Percentiles rank a stretch among this genome's conserved stretches.
Conservation (phyloP, 37 sponge, comb jelly and placozoan genomes). For the Halisarca cf. caerulea region DNA sequence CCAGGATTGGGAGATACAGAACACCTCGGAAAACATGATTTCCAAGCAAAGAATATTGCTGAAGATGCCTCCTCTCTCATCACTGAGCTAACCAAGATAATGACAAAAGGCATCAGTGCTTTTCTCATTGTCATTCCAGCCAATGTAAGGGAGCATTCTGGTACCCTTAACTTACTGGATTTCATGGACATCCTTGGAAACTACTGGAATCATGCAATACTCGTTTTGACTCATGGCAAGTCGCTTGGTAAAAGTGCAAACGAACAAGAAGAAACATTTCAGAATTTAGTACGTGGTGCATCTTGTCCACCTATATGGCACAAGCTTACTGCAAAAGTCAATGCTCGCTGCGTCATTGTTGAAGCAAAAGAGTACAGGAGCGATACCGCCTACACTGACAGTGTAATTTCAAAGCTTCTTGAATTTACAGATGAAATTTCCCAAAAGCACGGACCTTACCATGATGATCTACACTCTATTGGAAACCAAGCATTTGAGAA, state of each 20-base stretch:
- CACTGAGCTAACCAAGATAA: background rate
- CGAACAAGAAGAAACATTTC: background rate
- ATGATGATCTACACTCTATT: background rate
- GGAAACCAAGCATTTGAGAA: background rate
- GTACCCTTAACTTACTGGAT: background rate
- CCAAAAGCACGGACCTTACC: background rate
- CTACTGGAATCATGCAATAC: background rate
- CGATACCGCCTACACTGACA: background rate
- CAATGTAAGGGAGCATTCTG: background rate
- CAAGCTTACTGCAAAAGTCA: background rate
- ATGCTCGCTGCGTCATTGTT: background rate
- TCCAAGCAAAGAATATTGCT: background rate
- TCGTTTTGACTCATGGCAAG: constrained; percentile 4
- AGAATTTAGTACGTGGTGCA: background rate
- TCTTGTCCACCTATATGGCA: background rate
- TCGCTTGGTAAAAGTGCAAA: background rate
- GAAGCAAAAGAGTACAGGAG: background rate
- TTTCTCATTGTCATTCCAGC: background rate
- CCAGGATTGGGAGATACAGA: background rate
- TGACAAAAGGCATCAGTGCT: background rate
- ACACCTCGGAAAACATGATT: background rate
- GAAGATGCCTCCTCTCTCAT: background rate
- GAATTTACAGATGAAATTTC: background rate
- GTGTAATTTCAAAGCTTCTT: background rate
- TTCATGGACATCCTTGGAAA: background rate